Evolutionary conservation across 1,140 invertebrate species (phyloP), one percentile per base, ranked within the genome.

Genomic region (Dermatophagoides farinae): DNA sequence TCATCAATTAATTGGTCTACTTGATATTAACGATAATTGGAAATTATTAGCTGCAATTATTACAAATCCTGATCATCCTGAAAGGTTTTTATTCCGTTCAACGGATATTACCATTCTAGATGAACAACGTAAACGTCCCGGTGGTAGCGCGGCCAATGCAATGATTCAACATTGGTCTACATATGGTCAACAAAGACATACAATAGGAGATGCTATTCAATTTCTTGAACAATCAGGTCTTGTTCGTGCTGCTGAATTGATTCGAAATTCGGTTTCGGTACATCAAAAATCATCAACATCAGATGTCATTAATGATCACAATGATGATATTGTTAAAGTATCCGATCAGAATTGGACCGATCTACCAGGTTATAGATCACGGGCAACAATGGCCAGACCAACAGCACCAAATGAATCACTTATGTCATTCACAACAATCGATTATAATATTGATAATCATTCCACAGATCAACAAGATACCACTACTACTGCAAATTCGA

Each of bases 131-230:
- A 22, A 41, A 31, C 60, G 38, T 25, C 16, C 16, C 12, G 57
- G 60, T 18, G 51, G 58, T 4, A 62, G 40, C 22, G 64, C 66
- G 12, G 57, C 62, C 22, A 44, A 61, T 54, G 64, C 64, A 11
- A 47, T 67, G 20, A 41, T 67, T 11, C 55, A 66, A 55, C 59
- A 64, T 31, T 67, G 66, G 66, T 40, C 46, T 18, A 65, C 61
- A n/a, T 53, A 20, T 60, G 65, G 65, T 14, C 23, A 51, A 6
- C 60, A 59, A 31, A 46, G 64, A 54, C 64, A 66, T 40, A 61
- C 63, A 38, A 41, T 67, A 39, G 43, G 46, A 18, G 61, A 65
- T 61, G 41, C 64, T 18, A 16, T 67, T 39, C 8, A 57, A 11
- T 43, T 50, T 40, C 57, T 66, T 18, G 47, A 61, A 44, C 22